phyloP scores from a whole-genome alignment of 2,888 invertebrate genomes.

The Cosmorhoe ocellata region DNA sequence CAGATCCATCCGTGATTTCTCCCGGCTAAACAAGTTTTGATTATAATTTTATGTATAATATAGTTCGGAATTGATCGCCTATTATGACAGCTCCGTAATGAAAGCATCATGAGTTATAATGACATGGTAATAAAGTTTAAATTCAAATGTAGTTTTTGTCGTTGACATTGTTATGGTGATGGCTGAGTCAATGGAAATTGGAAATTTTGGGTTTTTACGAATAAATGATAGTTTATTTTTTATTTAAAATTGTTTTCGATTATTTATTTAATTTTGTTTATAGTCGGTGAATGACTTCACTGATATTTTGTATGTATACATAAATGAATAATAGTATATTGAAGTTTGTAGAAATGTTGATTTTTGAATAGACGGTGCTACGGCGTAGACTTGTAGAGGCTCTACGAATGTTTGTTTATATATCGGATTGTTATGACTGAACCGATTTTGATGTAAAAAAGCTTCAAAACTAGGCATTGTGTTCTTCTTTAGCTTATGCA shows the following conservation, averaged over 20 bases:
- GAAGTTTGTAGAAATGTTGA: slow-evolving; percentile 11
- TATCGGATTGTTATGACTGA: no score
- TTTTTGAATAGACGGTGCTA: slow-evolving; percentile 13
- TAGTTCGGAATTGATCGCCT: slow-evolving; percentile 47
- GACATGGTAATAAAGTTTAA: slow-evolving; percentile 47
- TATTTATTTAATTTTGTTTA: slow-evolving; percentile 35
- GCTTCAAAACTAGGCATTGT: no score
- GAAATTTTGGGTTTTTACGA: slow-evolving; percentile 43
- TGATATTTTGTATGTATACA: slow-evolving; percentile 10
- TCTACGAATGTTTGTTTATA: slow-evolving; percentile 2
- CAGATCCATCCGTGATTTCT: slow-evolving; percentile 39
- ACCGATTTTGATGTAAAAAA: no score
- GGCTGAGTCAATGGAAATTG: slow-evolving; percentile 35
- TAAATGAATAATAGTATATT: neutral
- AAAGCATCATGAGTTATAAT: slow-evolving; percentile 50
- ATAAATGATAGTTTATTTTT: slow-evolving; percentile 40
- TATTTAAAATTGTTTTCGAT: slow-evolving; percentile 37
- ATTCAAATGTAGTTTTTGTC: slow-evolving; percentile 46
- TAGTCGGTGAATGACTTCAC: slow-evolving; percentile 18
- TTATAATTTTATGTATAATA: slow-evolving; percentile 53
- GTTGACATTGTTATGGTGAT: slow-evolving; percentile 51
- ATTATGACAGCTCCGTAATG: slow-evolving; percentile 51
- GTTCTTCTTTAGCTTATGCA: no score
- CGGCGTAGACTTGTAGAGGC: no score
- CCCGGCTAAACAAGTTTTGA: slow-evolving; percentile 47